phyloP scores from a whole-genome alignment of 2,797 vertebrate genomes.

The Gallinago solitaria region DNA sequence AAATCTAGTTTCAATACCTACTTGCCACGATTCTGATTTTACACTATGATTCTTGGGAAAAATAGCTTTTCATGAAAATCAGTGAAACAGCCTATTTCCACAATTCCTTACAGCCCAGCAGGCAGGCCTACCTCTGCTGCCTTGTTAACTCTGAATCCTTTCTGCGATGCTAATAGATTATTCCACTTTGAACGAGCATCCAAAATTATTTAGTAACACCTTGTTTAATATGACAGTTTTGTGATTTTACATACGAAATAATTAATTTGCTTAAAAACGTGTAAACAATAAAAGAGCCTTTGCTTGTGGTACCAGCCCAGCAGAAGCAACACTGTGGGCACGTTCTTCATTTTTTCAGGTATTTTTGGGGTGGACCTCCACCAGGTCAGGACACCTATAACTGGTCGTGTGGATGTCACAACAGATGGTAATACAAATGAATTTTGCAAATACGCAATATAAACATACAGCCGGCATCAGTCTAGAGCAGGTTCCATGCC shows the following conservation, averaged over 20 bases:
- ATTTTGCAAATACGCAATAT: neutral
- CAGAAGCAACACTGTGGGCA: neutral
- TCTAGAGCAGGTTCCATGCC: neutral
- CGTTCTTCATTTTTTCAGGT: neutral
- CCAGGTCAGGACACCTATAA: neutral
- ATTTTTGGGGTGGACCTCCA: neutral
- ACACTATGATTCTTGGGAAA: neutral
- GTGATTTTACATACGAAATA: conserved; percentile 38
- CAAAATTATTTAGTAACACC: conserved; percentile 63
- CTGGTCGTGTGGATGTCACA: neutral
- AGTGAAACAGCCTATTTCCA: conserved; percentile 25
- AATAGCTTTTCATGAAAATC: neutral
- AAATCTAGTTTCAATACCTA: neutral
- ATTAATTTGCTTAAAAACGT: conserved; percentile 22
- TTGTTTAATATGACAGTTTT: conserved; percentile 57
- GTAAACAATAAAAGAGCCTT: neutral
- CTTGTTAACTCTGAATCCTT: conserved; percentile 41
- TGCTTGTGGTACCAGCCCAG: neutral
- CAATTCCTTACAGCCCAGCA: conserved; percentile 57
- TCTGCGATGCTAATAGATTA: conserved; percentile 45
- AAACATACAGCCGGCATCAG: neutral
- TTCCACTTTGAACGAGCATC: conserved; percentile 48
- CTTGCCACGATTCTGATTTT: neutral
- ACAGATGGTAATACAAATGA: neutral
- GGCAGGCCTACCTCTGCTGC: conserved; percentile 50